A percentile compares a stretch with the other conserved stretches of the same genome.
Conservation (phyloP, 2,797 vertebrate genomes). For the Vultur gryphus region DNA sequence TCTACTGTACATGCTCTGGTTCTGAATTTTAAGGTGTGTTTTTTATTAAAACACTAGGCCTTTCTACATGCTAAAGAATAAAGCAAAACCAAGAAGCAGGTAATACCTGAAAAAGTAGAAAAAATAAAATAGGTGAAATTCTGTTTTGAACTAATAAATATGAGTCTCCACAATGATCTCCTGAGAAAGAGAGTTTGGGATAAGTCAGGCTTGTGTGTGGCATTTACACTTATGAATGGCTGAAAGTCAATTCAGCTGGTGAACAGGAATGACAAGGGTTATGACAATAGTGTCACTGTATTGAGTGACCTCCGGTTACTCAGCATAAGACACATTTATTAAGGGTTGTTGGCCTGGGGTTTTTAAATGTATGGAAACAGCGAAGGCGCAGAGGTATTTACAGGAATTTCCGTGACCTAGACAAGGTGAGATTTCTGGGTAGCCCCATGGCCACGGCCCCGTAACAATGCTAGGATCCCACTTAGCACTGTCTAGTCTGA, state of each 20-base stretch:
- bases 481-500: not conserved
- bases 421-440: not conserved
- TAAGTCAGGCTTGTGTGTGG: not conserved
- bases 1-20: not conserved
- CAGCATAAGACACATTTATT: not conserved
- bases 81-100: not conserved
- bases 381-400: not conserved
- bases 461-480: not conserved
- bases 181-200: not conserved
- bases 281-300: not conserved
- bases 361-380: not conserved
- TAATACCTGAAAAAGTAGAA: not conserved
- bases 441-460: accelerated
- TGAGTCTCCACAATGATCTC: not conserved
- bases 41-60: not conserved
- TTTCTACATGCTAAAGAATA: not conserved
- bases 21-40: not conserved
- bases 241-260: not conserved
- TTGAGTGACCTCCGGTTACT: not conserved
- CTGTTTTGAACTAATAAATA: not conserved
- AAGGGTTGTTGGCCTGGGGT: not conserved
- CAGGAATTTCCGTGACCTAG: not conserved
- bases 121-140: not conserved
- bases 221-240: not conserved
- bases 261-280: not conserved